A percentile compares a stretch with the other conserved stretches of the same genome.
phyloP scores from a whole-genome alignment of 2,797 vertebrate genomes.

The Epinephelus awoara region DNA sequence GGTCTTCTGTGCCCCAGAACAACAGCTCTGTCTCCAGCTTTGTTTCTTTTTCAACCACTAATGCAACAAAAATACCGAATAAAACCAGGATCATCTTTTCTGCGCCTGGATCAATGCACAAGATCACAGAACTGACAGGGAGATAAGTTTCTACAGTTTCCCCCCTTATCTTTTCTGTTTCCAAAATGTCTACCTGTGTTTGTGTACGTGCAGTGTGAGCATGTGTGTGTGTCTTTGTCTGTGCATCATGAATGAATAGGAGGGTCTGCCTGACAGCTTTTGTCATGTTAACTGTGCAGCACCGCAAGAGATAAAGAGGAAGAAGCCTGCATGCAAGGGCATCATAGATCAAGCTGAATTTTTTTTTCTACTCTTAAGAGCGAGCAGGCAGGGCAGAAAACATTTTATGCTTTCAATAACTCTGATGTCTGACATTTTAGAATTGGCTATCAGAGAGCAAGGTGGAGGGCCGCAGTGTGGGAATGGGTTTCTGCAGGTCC shows the following conservation, averaged over 20 bases:
- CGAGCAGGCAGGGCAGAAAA: not conserved
- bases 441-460: conserved; percentile 17
- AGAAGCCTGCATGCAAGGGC: conserved; percentile 13
- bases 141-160: not conserved
- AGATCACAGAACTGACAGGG: conserved; percentile 3
- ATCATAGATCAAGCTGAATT: conserved; percentile 4
- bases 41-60: not conserved
- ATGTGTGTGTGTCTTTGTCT: not conserved
- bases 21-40: conserved; percentile 2
- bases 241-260: conserved; percentile 5
- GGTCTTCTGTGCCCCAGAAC: conserved; percentile 9
- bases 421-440: conserved; percentile 27
- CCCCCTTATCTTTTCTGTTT: not conserved
- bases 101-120: conserved; percentile 28
- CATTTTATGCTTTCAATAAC: conserved; percentile 14
- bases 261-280: conserved; percentile 3
- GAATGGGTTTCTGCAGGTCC: conserved; percentile 8
- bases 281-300: conserved; percentile 6
- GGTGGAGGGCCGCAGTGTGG: not conserved
- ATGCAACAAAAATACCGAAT: conserved; percentile 1
- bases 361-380: not conserved
- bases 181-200: conserved; percentile 10
- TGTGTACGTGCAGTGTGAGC: not conserved
- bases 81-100: conserved; percentile 23
- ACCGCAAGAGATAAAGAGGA: conserved; percentile 8